Conservation (phyloP, 1,140 invertebrate genomes). For the Drosophila nigromelanica region DNA sequence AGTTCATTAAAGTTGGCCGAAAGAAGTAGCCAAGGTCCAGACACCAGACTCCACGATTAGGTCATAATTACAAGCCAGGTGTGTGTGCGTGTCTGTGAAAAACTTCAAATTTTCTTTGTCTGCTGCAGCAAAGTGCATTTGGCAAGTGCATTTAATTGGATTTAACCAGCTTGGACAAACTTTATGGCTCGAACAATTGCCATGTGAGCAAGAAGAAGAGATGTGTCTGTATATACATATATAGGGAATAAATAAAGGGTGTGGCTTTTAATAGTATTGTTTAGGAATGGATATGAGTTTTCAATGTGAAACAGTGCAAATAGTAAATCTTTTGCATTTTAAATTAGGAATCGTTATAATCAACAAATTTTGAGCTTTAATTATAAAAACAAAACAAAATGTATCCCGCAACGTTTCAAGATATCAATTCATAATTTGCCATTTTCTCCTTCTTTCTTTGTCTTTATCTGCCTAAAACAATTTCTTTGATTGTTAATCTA, state of each 20-base stretch:
- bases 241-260: background rate
- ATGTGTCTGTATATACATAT: background rate
- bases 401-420: no score
- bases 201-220: background rate
- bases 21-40: constrained; percentile 14
- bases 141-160: constrained; percentile 59
- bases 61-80: constrained; percentile 38
- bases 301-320: background rate
- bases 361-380: no score
- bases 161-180: constrained; percentile 31
- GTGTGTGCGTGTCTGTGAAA: background rate
- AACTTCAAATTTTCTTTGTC: constrained; percentile 24
- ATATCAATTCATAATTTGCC: no score
- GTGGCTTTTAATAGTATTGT: background rate
- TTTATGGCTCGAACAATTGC: constrained; percentile 8
- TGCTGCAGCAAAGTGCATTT: constrained; percentile 32
- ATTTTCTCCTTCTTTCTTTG: constrained; percentile 1
- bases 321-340: no score
- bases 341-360: no score
- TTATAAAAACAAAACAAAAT: no score
- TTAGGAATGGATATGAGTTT: background rate
- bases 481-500: background rate
- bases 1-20: constrained; percentile 64
- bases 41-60: background rate
- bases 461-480: background rate